These are phyloP conservation scores for Amazona finschi DNA, from an alignment of 2,797 vertebrate genomes.

Conservation along the genomic window DNA sequence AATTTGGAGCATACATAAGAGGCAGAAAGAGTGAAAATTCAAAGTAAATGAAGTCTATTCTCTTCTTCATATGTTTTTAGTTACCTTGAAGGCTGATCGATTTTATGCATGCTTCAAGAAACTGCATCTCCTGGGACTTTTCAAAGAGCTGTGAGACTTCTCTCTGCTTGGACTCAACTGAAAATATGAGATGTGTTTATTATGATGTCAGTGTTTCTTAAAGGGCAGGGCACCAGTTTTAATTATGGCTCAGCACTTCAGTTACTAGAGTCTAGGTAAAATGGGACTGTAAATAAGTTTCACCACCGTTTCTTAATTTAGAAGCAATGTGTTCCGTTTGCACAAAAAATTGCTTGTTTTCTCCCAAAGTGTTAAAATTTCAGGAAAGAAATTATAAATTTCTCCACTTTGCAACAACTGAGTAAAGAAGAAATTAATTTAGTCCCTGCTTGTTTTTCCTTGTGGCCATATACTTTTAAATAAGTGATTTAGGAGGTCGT, in stretches of 20 bases:
- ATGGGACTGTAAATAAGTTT: conserved; percentile 25
- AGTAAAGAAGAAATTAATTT: background rate
- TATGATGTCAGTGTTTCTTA: conserved; percentile 52
- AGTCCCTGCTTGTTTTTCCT: background rate
- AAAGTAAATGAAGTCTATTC: background rate
- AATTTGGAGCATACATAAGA: background rate
- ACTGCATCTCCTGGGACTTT: background rate
- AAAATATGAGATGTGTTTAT: conserved; percentile 42
- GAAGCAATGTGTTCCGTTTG: background rate
- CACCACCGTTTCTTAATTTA: background rate
- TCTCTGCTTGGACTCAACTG: background rate
- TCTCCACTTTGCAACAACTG: background rate
- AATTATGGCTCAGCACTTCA: conserved; percentile 43
- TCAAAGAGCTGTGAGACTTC: background rate
- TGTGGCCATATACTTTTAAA: background rate
- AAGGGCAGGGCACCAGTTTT: conserved; percentile 42
- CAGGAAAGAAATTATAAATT: background rate
- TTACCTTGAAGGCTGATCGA: background rate
- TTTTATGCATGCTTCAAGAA: background rate
- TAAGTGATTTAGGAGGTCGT: background rate
- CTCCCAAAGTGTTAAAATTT: background rate
- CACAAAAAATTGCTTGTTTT: background rate
- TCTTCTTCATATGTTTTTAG: background rate
- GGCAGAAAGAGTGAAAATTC: background rate
- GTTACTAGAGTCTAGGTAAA: conserved; percentile 40